Conservation (phyloP, 2,888 invertebrate genomes). For the Fragum fragum region DNA sequence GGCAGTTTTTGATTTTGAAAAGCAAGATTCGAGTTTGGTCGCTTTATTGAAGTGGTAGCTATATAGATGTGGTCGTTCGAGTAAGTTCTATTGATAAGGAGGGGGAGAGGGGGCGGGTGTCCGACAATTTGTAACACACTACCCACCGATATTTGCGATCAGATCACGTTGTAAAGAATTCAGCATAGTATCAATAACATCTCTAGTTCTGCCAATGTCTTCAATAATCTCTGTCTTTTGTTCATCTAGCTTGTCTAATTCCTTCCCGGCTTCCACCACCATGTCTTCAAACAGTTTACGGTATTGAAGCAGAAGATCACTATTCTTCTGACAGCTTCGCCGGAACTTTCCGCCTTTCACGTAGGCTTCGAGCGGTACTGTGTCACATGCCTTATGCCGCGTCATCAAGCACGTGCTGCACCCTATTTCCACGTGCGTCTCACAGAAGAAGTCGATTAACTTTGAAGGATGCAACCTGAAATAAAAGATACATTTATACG, state of each 20-base stretch:
- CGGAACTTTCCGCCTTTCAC: slow-evolving; percentile 62
- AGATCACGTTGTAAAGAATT: slow-evolving; percentile 41
- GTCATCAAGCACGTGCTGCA: slow-evolving; percentile 60
- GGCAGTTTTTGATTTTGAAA: no score
- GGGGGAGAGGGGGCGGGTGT: no score
- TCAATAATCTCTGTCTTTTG: slow-evolving; percentile 41
- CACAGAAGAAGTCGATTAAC: slow-evolving; percentile 57
- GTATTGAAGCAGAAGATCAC: slow-evolving; percentile 57
- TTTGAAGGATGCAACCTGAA: slow-evolving; percentile 54
- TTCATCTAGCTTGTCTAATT: slow-evolving; percentile 47
- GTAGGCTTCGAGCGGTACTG: slow-evolving; percentile 43
- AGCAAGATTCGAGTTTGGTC: no score
- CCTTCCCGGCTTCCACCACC: slow-evolving; percentile 43
- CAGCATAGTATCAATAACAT: slow-evolving; percentile 34
- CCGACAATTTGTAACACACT: no score
- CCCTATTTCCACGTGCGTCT: slow-evolving; percentile 56
- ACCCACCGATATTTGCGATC: slow-evolving; percentile 40
- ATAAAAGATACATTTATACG: no score
- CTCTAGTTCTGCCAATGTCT: slow-evolving; percentile 39
- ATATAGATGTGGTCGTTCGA: no score
- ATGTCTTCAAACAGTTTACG: slow-evolving; percentile 57
- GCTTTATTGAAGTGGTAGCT: no score
- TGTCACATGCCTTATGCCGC: slow-evolving; percentile 55
- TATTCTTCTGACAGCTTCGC: slow-evolving; percentile 55
- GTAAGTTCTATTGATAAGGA: no score